Evolutionary conservation across 2,113 vertebrate species (phyloP).

Genomic region (Gymnocephalus cernua): DNA sequence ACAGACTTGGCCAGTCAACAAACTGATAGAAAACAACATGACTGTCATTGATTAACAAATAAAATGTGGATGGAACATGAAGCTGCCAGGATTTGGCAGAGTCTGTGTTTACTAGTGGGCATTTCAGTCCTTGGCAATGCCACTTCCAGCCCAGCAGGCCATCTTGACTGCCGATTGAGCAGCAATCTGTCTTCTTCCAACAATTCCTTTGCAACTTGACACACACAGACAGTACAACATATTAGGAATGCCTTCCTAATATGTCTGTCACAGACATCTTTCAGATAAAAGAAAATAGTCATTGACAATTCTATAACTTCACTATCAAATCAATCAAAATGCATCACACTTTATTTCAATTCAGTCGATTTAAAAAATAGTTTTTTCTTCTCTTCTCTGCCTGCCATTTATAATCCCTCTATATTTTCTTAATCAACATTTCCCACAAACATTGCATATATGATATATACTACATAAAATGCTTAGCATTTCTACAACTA

Average conservation of each 20-base stretch:
- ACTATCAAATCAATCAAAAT: not conserved
- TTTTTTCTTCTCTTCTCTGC: not conserved
- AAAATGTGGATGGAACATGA: not conserved
- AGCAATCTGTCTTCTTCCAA: conserved; percentile 60
- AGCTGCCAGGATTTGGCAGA: conserved; percentile 12
- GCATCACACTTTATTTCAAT: not conserved
- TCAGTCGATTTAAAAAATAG: not conserved
- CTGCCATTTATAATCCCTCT: not conserved
- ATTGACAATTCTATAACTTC: not conserved
- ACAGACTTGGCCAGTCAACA: not conserved
- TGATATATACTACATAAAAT: not conserved
- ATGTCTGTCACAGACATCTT: not conserved
- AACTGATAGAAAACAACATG: not conserved
- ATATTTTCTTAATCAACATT: not conserved
- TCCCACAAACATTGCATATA: not conserved
- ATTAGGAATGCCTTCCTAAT: not conserved
- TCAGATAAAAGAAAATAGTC: not conserved
- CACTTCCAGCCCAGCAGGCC: conserved; percentile 20
- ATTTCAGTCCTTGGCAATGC: conserved; percentile 41
- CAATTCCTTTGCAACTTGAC: conserved; percentile 10
- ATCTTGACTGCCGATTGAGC: conserved; percentile 46
- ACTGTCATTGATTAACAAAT: not conserved
- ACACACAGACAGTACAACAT: not conserved
- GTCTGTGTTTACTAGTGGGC: conserved; percentile 33
- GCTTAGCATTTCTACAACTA: not conserved